A percentile compares a stretch with the other conserved stretches of the same genome.
Conservation (phyloP, 2,113 vertebrate genomes). For the Pica pica region DNA sequence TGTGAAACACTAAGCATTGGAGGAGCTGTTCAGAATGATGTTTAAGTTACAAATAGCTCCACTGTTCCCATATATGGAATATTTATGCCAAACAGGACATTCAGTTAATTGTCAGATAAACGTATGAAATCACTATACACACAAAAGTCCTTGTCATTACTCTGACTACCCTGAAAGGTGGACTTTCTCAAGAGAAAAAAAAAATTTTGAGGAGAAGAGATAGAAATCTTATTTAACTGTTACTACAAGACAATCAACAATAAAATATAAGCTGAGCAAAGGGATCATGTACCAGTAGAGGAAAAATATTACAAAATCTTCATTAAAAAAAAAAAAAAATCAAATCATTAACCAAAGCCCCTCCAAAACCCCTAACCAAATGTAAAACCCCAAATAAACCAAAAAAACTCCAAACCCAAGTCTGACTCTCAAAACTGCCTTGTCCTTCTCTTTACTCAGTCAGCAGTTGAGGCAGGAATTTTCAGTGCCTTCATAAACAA, state of each 20-base stretch:
- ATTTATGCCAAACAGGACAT: background rate
- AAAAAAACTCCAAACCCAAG: background rate
- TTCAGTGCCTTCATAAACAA: background rate
- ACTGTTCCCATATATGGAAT: background rate
- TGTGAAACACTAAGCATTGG: background rate
- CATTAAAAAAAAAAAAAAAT: background rate
- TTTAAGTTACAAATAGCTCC: background rate
- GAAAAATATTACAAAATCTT: background rate
- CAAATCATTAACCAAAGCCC: background rate
- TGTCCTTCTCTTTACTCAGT: too few species aligned
- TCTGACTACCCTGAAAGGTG: background rate
- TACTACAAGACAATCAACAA: background rate
- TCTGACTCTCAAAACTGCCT: background rate
- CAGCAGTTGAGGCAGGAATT: background rate
- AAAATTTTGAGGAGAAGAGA: background rate
- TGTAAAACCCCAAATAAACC: background rate
- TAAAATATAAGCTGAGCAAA: background rate
- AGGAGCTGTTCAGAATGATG: background rate
- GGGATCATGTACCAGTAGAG: background rate
- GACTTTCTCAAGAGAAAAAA: background rate
- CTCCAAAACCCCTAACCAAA: too few species aligned
- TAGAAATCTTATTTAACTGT: background rate
- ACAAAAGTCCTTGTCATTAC: background rate
- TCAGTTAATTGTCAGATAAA: background rate
- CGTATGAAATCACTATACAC: background rate